Percentiles rank a stretch among this genome's conserved stretches.
Evolutionary conservation across 2,797 vertebrate species (phyloP).

Genomic region (Amphiprion clarkii): DNA sequence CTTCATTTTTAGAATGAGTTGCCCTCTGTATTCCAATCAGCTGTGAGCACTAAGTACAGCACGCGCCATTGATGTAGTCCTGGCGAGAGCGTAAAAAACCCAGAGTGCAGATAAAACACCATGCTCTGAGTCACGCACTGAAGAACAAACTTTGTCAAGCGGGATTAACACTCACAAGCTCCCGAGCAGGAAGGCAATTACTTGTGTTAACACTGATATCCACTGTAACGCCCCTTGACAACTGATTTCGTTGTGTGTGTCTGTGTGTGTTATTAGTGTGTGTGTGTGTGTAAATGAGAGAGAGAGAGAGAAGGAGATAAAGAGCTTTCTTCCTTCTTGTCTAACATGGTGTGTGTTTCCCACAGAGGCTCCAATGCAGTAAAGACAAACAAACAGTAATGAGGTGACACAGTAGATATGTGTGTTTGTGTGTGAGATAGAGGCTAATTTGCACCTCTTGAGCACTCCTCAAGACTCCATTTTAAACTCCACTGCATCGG

Average conservation of each 20-base stretch:
- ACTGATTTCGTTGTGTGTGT: constrained; percentile 58
- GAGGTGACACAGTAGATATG: constrained; percentile 53
- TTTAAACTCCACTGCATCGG: constrained; percentile 54
- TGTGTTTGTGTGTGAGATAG: constrained; percentile 22
- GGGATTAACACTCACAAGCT: constrained; percentile 75
- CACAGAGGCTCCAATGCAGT: constrained; percentile 57
- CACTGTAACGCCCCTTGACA: constrained; percentile 64
- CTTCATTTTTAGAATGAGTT: constrained; percentile 46
- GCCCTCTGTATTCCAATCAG: constrained; percentile 35
- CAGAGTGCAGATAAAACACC: constrained; percentile 51
- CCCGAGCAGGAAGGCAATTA: constrained; percentile 75
- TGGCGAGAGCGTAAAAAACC: constrained; percentile 33
- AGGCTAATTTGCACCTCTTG: constrained; percentile 61
- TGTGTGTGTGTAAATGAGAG: constrained; percentile 25
- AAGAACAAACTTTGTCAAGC: constrained; percentile 72
- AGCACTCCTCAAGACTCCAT: constrained; percentile 41
- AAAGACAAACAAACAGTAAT: constrained; percentile 78
- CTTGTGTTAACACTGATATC: constrained; percentile 79
- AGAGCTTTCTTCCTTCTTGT: constrained; percentile 39
- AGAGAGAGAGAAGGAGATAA: constrained; percentile 44
- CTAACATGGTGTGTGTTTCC: constrained; percentile 48
- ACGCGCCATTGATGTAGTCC: constrained; percentile 11
- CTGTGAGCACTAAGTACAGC: constrained; percentile 42
- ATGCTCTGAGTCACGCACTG: constrained; percentile 53
- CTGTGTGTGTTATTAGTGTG: constrained; percentile 18